phyloP scores from a whole-genome alignment of 2,888 invertebrate species.

The Alsophila aescularia region DNA sequence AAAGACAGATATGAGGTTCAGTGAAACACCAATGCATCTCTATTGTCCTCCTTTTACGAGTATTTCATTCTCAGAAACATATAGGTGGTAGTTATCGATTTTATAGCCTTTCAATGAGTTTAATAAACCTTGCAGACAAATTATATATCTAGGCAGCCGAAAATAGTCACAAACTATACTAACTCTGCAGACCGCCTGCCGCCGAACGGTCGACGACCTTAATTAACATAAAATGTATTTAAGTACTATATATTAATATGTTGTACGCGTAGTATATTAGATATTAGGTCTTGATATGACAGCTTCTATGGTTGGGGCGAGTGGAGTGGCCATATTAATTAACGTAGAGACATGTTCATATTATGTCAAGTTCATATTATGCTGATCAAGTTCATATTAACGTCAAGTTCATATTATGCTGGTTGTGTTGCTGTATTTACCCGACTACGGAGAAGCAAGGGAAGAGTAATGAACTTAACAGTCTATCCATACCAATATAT shows the following conservation, averaged over 20 bases:
- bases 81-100: neutral
- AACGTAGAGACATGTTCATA: no score
- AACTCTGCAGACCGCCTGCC: slow-evolving; percentile 34
- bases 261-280: slow-evolving; percentile 18
- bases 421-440: no score
- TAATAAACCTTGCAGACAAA: slow-evolving; percentile 11
- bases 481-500: no score
- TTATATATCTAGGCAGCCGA: neutral
- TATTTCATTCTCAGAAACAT: neutral
- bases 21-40: no score
- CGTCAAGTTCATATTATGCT: no score
- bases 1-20: no score
- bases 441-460: no score
- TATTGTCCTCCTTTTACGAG: no score
- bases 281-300: slow-evolving; percentile 23
- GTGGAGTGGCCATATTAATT: slow-evolving; percentile 8
- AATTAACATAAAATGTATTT: slow-evolving; percentile 18
- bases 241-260: slow-evolving; percentile 3
- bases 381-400: no score
- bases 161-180: slow-evolving; percentile 5
- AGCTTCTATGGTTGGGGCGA: neutral
- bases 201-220: slow-evolving; percentile 32
- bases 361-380: no score
- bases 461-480: no score
- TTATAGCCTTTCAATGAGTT: neutral